phyloP scores from a whole-genome alignment of 2,113 vertebrate genomes.

The Gyps fulvus region DNA sequence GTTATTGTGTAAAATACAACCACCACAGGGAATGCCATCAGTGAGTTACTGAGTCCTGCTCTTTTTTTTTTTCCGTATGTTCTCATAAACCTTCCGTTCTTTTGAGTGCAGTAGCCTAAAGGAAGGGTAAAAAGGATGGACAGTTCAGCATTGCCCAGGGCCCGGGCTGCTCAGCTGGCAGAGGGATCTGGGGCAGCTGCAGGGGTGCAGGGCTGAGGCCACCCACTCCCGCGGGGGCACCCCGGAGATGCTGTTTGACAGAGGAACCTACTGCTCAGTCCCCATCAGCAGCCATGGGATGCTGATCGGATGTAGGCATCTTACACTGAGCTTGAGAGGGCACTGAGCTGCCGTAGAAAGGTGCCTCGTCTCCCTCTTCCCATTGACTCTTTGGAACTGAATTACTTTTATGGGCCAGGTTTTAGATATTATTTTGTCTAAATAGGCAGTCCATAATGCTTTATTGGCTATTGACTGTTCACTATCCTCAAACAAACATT shows the following conservation, averaged over 20 bases:
- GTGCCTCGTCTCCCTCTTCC: neutral
- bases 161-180: neutral
- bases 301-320: neutral
- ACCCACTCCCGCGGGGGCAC: accelerated
- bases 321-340: neutral
- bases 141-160: neutral
- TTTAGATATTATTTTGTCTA: neutral
- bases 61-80: accelerated
- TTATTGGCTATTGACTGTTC: neutral
- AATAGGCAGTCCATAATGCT: neutral
- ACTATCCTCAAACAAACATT: neutral
- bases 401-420: neutral
- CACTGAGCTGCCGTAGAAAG: neutral
- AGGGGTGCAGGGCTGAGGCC: neutral
- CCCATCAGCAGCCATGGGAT: accelerated
- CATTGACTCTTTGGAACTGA: neutral
- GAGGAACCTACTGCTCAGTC: neutral
- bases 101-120: neutral
- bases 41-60: neutral
- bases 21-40: neutral
- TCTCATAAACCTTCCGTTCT: neutral
- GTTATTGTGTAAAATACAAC: neutral
- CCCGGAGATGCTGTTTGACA: neutral
- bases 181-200: neutral
- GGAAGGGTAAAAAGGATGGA: neutral